A percentile compares a stretch with the other conserved stretches of the same genome.
Evolutionary conservation across 64 coral and sea anemone species (phyloP).

Genomic region (Stichodactyla helianthus): DNA sequence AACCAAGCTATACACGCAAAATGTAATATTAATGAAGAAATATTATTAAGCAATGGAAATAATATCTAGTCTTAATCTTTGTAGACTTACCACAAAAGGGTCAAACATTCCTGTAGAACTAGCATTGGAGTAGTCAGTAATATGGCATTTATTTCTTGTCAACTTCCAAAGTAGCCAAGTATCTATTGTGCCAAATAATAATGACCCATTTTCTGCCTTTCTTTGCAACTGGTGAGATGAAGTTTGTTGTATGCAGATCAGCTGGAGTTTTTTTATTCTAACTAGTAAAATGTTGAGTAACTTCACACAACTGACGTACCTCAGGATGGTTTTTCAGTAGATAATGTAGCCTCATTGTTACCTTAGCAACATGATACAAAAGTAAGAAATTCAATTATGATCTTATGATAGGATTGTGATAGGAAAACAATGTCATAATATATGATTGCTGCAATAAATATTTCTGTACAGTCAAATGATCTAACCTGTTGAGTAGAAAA

Average conservation of each 20-base stretch:
- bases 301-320: conserved; percentile 17
- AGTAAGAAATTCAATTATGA: background rate
- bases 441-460: background rate
- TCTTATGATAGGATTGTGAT: background rate
- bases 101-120: conserved; percentile 94
- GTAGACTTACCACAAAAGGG: conserved; percentile 72
- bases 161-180: conserved; percentile 95
- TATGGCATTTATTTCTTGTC: conserved; percentile 77
- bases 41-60: too few relatives aligned
- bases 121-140: conserved; percentile 96
- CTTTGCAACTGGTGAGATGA: conserved; percentile 43
- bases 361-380: conserved; percentile 39
- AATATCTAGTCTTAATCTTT: background rate
- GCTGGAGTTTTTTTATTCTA: too few relatives aligned
- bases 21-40: too few relatives aligned
- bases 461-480: background rate
- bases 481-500: conserved; percentile 92
- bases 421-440: background rate
- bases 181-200: conserved; percentile 92
- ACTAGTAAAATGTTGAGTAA: background rate
- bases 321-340: conserved; percentile 61
- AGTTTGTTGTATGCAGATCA: too few relatives aligned
- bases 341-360: conserved; percentile 68
- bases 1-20: too few relatives aligned
- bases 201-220: conserved; percentile 67